phyloP scores from a whole-genome alignment of 2,113 vertebrate species.

The Fregata magnificens region DNA sequence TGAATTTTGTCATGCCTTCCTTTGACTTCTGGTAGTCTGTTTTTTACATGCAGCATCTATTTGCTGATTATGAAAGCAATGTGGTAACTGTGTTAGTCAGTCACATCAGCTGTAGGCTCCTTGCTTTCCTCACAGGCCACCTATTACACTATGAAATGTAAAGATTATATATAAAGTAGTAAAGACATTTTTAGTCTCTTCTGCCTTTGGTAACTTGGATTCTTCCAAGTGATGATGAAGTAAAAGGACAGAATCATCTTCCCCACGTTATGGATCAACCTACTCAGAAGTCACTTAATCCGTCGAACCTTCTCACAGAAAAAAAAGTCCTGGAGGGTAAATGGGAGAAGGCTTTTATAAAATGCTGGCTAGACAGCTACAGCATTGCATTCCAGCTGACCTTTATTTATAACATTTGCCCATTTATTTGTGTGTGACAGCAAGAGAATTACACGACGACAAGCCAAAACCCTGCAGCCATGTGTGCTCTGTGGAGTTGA shows the following conservation, averaged over 20 bases:
- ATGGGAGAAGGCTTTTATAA: not conserved
- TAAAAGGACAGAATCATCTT: not conserved
- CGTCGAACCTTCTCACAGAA: not conserved
- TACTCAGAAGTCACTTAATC: not conserved
- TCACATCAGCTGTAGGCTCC: not conserved
- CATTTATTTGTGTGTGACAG: not conserved
- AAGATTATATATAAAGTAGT: not conserved
- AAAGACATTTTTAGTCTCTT: not conserved
- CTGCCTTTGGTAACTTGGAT: not conserved
- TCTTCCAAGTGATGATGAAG: not conserved
- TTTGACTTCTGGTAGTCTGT: not conserved
- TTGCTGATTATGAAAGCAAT: not conserved
- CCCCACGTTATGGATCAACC: rapidly evolving
- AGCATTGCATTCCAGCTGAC: not conserved
- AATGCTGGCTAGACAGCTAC: not conserved
- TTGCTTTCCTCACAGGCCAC: not conserved
- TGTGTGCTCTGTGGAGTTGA: not conserved
- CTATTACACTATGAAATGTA: not conserved
- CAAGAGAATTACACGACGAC: not conserved
- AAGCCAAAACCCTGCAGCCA: not conserved
- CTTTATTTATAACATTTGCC: slow-evolving; percentile 20
- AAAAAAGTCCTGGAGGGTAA: not conserved
- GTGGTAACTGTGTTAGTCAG: not conserved
- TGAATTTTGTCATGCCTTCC: not conserved
- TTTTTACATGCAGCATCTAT: not conserved